Evolutionary conservation across 2,888 invertebrate species (phyloP).

Genomic region (Pristionchus exspectatus): DNA sequence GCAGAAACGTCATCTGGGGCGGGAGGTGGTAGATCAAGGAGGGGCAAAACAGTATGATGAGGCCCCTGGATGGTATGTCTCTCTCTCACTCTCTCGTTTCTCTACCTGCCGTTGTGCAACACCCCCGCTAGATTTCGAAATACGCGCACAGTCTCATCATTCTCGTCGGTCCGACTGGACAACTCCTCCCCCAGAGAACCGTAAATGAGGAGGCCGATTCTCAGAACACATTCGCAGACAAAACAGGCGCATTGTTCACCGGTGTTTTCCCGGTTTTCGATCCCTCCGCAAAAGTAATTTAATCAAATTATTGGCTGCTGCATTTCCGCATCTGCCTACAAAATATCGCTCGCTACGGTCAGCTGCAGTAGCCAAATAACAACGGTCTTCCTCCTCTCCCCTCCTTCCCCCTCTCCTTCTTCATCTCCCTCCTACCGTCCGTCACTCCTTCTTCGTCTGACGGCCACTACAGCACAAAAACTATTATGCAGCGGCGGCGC

Average conservation of each 20-base stretch:
- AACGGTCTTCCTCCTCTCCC: neutral
- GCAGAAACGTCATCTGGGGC: neutral
- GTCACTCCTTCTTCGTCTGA: neutral
- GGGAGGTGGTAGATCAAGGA: neutral
- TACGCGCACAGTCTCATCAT: too few species aligned
- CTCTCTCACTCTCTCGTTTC: too few species aligned
- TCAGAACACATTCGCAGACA: too few species aligned
- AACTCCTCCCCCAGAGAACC: too few species aligned
- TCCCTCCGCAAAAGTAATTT: neutral
- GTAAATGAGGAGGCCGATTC: too few species aligned
- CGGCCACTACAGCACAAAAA: neutral
- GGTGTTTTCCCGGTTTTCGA: too few species aligned
- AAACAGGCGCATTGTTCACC: too few species aligned
- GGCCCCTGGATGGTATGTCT: neutral
- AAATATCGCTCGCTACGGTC: neutral
- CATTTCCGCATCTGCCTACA: neutral
- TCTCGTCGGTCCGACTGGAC: too few species aligned
- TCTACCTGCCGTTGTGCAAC: too few species aligned
- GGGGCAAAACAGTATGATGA: neutral
- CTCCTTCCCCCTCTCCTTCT: neutral
- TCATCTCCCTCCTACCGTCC: neutral
- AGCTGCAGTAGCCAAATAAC: constrained; percentile 17
- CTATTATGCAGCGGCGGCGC: neutral
- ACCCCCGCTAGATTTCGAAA: too few species aligned
- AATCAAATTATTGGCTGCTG: neutral